Base-by-base conservation (phyloP, 2,888 invertebrate genomes). In the Pogonocherus hispidulus region DNA sequence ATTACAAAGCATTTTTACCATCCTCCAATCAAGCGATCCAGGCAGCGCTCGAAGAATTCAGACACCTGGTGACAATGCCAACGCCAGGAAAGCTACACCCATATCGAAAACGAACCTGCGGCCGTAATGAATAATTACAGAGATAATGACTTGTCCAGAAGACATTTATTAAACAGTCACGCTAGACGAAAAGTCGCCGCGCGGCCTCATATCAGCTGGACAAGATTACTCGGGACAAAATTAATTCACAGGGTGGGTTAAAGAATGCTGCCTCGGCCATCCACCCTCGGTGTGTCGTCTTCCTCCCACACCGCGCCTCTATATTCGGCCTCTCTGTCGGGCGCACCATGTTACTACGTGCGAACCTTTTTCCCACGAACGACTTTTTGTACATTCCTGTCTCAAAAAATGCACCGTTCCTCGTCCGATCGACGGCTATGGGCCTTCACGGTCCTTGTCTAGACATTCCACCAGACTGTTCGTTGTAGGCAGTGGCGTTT, bases 321-420 rank as follows among this genome's bases (percentile, higher is more conserved):
- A 23, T 32, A 54, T 9, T 68, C 67, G 67, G 59, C 63, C 16
- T 70, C 60, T 63, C 41, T 66, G 35, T 59, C 46, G 35, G 8
- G 19, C 27, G 62, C 47, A 23, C 59, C 20, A 66, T 55, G 74
- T 73, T 75, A 76, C 75, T 77, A 79, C 78, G 80, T 81, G 82
- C 81, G 79, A 84, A 81, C 79, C 80, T 80, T 84, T 81, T 84
- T 84, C 84, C 83, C 84, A 84, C 83, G 84, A 77, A 81, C 81
- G 81, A 82, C 82, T 84, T 84, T 84, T 83, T 81, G 82, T 83
- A 80, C 82, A 84, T 84, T 83, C 84, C 81, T 76, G 72, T 76
- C 79, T 80, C 80, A 78, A 83, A 83, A 82, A 80, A 76, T 77
- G 73, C 75, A 63, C 73, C 77, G 75, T 72, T 80, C 79, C 73